These are phyloP conservation scores for Acrobasis suavella DNA, from an alignment of 2,888 invertebrate genomes.

Conservation along the genomic window DNA sequence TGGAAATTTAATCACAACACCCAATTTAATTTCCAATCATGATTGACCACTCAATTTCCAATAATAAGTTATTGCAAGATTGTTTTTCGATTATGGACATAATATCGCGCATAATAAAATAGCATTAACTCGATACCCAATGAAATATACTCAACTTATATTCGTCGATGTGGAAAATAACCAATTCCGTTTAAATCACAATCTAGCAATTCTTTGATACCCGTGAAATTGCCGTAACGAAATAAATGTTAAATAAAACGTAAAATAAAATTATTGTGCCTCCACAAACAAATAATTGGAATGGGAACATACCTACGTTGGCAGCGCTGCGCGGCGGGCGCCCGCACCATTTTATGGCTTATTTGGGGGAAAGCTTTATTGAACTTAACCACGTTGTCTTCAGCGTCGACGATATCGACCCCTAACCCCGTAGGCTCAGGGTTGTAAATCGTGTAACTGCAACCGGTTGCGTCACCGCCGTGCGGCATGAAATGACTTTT, in stretches of 20 bases:
- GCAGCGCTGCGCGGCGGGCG: slow-evolving; percentile 70
- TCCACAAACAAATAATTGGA: slow-evolving; percentile 82
- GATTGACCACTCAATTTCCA: slow-evolving; percentile 47
- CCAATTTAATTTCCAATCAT: slow-evolving; percentile 47
- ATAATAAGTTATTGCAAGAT: slow-evolving; percentile 51
- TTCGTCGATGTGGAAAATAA: slow-evolving; percentile 78
- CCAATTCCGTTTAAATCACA: slow-evolving; percentile 80
- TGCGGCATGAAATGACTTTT: slow-evolving; percentile 80
- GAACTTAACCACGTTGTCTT: slow-evolving; percentile 74
- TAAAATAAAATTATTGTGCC: slow-evolving; percentile 82
- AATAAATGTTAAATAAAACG: slow-evolving; percentile 83
- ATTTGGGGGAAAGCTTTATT: slow-evolving; percentile 83
- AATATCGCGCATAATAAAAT: slow-evolving; percentile 76
- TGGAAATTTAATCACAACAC: slow-evolving; percentile 34
- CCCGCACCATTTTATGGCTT: slow-evolving; percentile 80
- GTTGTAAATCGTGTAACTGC: slow-evolving; percentile 45
- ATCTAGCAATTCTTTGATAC: slow-evolving; percentile 81
- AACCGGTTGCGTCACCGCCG: slow-evolving; percentile 63
- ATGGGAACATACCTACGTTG: slow-evolving; percentile 66
- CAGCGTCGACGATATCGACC: slow-evolving; percentile 55
- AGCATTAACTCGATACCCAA: slow-evolving; percentile 66
- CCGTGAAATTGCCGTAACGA: slow-evolving; percentile 82
- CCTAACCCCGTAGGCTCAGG: slow-evolving; percentile 50
- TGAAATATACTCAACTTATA: slow-evolving; percentile 56
- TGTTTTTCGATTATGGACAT: slow-evolving; percentile 57